phyloP scores from a whole-genome alignment of 2,797 vertebrate species.

The Tragopan temminckii region DNA sequence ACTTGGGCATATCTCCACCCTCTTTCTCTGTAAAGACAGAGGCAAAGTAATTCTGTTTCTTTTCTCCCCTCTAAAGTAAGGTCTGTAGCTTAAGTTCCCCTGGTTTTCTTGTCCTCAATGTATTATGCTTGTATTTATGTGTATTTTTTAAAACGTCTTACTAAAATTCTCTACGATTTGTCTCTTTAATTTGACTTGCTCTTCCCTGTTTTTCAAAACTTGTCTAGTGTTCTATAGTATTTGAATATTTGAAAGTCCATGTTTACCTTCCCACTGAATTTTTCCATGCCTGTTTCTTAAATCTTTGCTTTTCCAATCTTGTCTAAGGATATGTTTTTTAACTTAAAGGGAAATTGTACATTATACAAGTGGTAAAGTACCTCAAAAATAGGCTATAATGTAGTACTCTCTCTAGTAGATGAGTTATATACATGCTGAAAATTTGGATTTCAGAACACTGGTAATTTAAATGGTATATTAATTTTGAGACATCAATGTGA shows the following conservation, averaged over 20 bases:
- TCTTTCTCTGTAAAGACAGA: conserved; percentile 85
- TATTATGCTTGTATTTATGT: conserved; percentile 54
- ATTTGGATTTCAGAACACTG: neutral
- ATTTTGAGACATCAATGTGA: neutral
- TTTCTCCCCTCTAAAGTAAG: conserved; percentile 71
- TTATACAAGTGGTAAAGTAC: conserved; percentile 58
- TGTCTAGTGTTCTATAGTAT: neutral
- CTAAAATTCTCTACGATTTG: conserved; percentile 29
- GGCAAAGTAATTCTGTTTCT: conserved; percentile 72
- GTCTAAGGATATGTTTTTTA: conserved; percentile 59
- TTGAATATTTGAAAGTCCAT: conserved; percentile 13
- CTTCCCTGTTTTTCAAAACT: conserved; percentile 25
- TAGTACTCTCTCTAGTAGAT: neutral
- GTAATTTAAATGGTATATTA: neutral
- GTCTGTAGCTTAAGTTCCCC: conserved; percentile 68
- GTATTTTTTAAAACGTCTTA: neutral
- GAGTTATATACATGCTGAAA: neutral
- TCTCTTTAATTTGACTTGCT: conserved; percentile 31
- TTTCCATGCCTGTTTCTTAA: conserved; percentile 65
- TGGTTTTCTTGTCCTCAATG: conserved; percentile 60
- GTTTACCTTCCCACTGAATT: conserved; percentile 56
- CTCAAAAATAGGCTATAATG: neutral
- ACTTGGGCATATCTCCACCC: conserved; percentile 82
- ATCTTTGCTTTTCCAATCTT: conserved; percentile 53
- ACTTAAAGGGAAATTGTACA: conserved; percentile 47